Evolutionary conservation across 1,140 invertebrate species (phyloP), one percentile per base, ranked within the genome.

Genomic region (Nephila pilipes): DNA sequence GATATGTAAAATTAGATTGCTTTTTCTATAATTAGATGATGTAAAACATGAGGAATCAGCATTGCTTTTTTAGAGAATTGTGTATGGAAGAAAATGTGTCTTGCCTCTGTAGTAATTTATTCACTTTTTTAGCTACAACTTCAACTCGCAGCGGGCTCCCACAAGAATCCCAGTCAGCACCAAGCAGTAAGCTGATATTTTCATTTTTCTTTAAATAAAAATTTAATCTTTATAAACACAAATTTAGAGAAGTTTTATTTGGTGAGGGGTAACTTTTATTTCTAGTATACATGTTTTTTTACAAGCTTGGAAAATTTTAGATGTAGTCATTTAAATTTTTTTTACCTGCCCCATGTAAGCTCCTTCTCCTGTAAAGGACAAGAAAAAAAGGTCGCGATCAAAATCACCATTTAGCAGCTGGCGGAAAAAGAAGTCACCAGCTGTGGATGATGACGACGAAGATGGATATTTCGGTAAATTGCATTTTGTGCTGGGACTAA

Each of bases 361-460:
- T 90, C 94, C 93, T 81, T 93, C 93, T 87, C 94, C 94, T 88
- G 94, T 94, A 88, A 95, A 95, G 93, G 95, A 95, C 97, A 93
- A 94, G 94, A 94, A 94, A 94, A 93, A 95, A 94, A 97, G 98
- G 97, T 95, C 95, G 94, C 97, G 98, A 94, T 98, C 98, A 96
- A 98, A 98, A 96, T 98, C 97, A 93, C 98, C 98, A 85, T 98
- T 98, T 97, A 96, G 98, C 94, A 98, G 97, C 91, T 98, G 98
- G 97, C 98, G 98, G 96, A 97, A 97, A 95, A 96, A 96, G 93
- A 95, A 95, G 79, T 94, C 94, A 32, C 54, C 90, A 63, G 79
- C 32, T 58, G 14, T 58, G 18, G 93, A 94, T 87, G 89, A 89
- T 29, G 60, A 89, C 25, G 88, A 93, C 54, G 91, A 87, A 93